These are phyloP conservation scores for Coendou prehensilis DNA, from an alignment of 2,797 vertebrate species.

Conservation along the genomic window DNA sequence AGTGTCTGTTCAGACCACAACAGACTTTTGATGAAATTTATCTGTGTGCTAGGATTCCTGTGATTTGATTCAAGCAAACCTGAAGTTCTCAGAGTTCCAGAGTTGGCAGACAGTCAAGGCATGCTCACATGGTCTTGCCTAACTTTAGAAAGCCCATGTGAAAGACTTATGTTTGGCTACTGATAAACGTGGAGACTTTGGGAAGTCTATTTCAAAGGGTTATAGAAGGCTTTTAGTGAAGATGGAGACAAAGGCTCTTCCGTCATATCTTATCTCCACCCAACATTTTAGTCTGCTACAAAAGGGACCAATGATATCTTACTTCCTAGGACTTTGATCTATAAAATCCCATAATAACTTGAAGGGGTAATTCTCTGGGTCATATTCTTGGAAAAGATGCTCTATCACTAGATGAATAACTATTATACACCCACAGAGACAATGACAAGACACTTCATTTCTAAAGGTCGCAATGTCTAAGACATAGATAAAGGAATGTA, in stretches of 20 bases:
- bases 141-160: not conserved
- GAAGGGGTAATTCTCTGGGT: conserved; percentile 16
- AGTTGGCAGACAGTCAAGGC: not conserved
- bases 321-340: not conserved
- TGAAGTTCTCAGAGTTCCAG: not conserved
- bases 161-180: not conserved
- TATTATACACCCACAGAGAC: not conserved
- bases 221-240: not conserved
- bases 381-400: conserved; percentile 25
- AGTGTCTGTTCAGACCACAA: not conserved
- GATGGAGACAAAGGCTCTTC: not conserved
- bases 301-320: not conserved
- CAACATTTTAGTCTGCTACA: not conserved
- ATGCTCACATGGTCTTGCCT: not conserved
- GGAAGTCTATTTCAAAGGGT: not conserved
- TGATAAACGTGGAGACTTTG: not conserved
- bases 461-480: not conserved
- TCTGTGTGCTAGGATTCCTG: not conserved
- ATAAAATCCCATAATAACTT: not conserved
- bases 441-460: not conserved
- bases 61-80: not conserved
- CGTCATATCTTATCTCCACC: not conserved
- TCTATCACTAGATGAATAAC: not conserved
- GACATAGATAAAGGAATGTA: not conserved
- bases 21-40: not conserved